These are phyloP conservation scores for Cancer borealis DNA, from an alignment of 2,888 invertebrate species.

Conservation along the genomic window DNA sequence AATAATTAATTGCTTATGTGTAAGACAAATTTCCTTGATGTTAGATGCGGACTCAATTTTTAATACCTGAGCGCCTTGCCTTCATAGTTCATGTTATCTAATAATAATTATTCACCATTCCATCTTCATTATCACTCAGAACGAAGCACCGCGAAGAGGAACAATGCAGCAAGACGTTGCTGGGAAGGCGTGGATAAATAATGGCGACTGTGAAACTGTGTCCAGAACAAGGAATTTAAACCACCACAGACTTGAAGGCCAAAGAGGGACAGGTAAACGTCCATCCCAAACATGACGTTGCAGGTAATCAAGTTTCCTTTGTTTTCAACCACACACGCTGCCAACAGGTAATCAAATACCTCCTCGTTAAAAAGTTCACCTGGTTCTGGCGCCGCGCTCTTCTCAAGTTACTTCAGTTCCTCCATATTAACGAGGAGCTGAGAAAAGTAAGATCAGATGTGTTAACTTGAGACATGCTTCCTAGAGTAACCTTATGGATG, in stretches of 20 bases:
- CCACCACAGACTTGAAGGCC: not conserved
- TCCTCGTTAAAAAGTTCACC: not conserved
- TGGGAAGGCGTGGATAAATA: not conserved
- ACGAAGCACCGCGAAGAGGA: not conserved
- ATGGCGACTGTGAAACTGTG: not conserved
- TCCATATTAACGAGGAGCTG: not conserved
- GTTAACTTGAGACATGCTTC: not conserved
- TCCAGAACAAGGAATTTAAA: not conserved
- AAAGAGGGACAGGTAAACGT: not conserved
- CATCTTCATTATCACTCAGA: no score
- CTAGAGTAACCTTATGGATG: not conserved
- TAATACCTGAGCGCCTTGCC: no score
- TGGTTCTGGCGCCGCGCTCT: not conserved
- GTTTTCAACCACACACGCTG: not conserved
- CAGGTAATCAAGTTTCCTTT: not conserved
- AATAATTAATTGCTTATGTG: no score
- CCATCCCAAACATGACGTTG: no score
- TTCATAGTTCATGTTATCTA: no score
- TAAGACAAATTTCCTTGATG: no score
- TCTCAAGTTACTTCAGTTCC: not conserved
- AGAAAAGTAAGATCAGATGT: not conserved
- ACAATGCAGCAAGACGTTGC: not conserved
- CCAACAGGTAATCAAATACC: not conserved
- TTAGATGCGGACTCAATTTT: no score
- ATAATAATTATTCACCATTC: no score